phyloP scores from a whole-genome alignment of 2,888 invertebrate genomes.

The Boloria selene region DNA sequence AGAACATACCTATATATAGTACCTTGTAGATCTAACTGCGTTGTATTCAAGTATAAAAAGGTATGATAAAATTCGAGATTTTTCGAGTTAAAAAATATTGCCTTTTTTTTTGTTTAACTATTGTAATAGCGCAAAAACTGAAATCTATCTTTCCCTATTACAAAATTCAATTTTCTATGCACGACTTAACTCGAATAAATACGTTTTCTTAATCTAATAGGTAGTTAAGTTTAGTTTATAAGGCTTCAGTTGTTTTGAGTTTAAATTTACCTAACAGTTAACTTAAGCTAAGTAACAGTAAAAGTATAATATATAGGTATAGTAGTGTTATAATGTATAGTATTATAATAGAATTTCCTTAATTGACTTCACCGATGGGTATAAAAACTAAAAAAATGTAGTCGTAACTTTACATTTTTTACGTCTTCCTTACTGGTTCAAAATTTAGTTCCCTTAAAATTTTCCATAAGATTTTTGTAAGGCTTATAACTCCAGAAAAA shows the following conservation, averaged over 20 bases:
- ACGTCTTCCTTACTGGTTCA: too few relatives aligned
- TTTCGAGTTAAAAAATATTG: background rate
- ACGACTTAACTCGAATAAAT: background rate
- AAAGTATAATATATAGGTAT: too few relatives aligned
- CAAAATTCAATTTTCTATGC: conserved; percentile 6
- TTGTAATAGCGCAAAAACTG: conserved; percentile 12
- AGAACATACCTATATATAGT: background rate
- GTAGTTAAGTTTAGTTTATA: background rate
- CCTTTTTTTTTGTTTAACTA: background rate
- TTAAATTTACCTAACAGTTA: too few relatives aligned
- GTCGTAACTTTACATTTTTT: too few relatives aligned
- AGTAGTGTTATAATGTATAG: too few relatives aligned
- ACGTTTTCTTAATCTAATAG: background rate
- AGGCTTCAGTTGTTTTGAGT: background rate
- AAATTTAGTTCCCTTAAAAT: too few relatives aligned
- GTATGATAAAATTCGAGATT: background rate
- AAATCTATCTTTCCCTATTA: conserved; percentile 2
- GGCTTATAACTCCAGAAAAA: too few relatives aligned
- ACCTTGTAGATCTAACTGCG: background rate
- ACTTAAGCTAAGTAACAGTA: too few relatives aligned
- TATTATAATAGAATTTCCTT: too few relatives aligned
- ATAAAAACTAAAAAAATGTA: too few relatives aligned
- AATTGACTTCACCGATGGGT: too few relatives aligned
- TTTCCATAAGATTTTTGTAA: too few relatives aligned
- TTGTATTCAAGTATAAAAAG: background rate